Base-by-base conservation (phyloP, 2,113 vertebrate species). In the Castor canadensis region DNA sequence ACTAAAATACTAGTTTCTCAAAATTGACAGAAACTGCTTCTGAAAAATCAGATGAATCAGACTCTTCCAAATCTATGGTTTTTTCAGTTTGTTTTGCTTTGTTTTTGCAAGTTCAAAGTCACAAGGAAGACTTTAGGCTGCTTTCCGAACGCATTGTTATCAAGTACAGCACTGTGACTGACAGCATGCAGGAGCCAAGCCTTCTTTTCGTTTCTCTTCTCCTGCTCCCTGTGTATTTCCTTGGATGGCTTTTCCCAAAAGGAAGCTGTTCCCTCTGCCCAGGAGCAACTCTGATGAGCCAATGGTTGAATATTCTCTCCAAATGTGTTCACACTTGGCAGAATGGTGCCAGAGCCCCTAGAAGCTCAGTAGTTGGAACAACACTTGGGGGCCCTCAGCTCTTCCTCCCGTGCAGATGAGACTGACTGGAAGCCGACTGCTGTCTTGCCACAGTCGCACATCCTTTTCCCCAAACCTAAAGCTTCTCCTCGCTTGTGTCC, bases 391-490 rank as follows among this genome's bases (percentile, higher is more conserved):
- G 5, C 22, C 4, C 40, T 43, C n/a, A 45, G 19, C 49, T 45
- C 15, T 9, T 24, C 40, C n/a, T 11, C 20, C 11, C 30, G 17
- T 9, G 67, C 40, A 13, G 6, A 15, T n/a, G 15, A 30, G n/a
- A 45, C 43, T 2, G 35, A 4, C 1, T 5, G 2, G 1, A 8
- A 8, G 7, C 17, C 11, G 26, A 24, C 4, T 0, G 5, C 15
- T 9, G 17, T 16, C 12, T 66, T 56, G 12, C 15, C 1, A 17
- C n/a, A n/a, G n/a, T n/a, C n/a, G n/a, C n/a, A n/a, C n/a, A n/a
- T n/a, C n/a, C n/a, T n/a, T n/a, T n/a, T n/a, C n/a, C n/a, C n/a
- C n/a, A n/a, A n/a, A n/a, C n/a, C n/a, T n/a, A n/a, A n/a, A n/a
- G n/a, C 3, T 28, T 28, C 40, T 11, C 16, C 17, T 43, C 9